Conservation (phyloP, 2,797 vertebrate species). For the Brachyalestes nurse region DNA sequence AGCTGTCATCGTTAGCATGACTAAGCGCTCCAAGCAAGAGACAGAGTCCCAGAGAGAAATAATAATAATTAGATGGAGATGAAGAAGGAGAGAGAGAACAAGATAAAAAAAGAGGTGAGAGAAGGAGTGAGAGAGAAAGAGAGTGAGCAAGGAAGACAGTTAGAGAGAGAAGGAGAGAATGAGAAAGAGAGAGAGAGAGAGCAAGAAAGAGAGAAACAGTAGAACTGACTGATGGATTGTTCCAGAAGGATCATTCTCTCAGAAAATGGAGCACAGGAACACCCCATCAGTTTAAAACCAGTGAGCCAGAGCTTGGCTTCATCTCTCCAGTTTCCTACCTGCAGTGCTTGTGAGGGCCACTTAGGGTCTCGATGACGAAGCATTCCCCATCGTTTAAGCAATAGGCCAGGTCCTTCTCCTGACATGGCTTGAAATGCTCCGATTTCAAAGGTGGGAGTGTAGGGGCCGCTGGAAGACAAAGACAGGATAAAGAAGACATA, state of each 20-base stretch:
- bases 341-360: slow-evolving; percentile 97
- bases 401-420: slow-evolving; percentile 95
- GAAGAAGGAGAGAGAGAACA: not conserved
- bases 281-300: slow-evolving; percentile 36
- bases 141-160: not conserved
- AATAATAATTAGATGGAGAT: slow-evolving; percentile 30
- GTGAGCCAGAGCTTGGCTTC: slow-evolving; percentile 39
- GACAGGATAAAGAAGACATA: not conserved
- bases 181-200: not conserved
- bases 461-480: slow-evolving; percentile 81
- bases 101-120: not conserved
- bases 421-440: slow-evolving; percentile 96
- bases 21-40: slow-evolving; percentile 39
- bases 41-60: slow-evolving; percentile 16
- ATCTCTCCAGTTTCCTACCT: slow-evolving; percentile 82
- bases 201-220: slow-evolving; percentile 14
- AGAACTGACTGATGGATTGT: slow-evolving; percentile 29
- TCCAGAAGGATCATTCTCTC: slow-evolving; percentile 45
- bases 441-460: slow-evolving; percentile 91
- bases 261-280: slow-evolving; percentile 39
- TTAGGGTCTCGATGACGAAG: slow-evolving; percentile 96
- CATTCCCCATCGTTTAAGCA: slow-evolving; percentile 96
- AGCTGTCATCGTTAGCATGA: slow-evolving; percentile 56
- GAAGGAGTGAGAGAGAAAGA: not conserved
- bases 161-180: slow-evolving; percentile 11